Conservation (phyloP, 2,797 vertebrate genomes). For the Ctenopoma kingsleyae region DNA sequence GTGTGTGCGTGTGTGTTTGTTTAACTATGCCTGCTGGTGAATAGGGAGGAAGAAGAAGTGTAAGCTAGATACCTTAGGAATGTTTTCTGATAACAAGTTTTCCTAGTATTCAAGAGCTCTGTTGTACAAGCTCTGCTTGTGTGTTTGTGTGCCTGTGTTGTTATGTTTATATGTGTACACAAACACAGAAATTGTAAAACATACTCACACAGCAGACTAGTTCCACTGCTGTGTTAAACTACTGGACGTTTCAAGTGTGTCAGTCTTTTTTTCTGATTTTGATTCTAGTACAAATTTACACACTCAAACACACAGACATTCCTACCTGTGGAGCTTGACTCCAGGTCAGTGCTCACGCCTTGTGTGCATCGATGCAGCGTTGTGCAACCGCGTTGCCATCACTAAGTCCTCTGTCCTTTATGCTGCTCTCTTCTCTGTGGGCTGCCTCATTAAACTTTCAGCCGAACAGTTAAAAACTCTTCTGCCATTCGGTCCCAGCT, state of each 20-base stretch:
- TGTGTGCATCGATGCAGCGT: slow-evolving; percentile 33
- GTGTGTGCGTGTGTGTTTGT: slow-evolving; percentile 37
- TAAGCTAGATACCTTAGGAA: slow-evolving; percentile 63
- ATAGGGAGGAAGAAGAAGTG: slow-evolving; percentile 38
- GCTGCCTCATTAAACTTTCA: slow-evolving; percentile 74
- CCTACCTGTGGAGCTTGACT: slow-evolving; percentile 45
- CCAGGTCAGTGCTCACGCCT: slow-evolving; percentile 58
- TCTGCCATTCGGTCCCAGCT: slow-evolving; percentile 45
- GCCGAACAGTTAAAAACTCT: slow-evolving; percentile 63
- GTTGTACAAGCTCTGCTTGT: slow-evolving; percentile 31
- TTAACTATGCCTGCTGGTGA: slow-evolving; percentile 40
- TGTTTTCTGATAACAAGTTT: slow-evolving; percentile 70
- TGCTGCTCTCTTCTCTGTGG: slow-evolving; percentile 38
- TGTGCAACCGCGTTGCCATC: slow-evolving; percentile 47
- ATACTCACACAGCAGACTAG: background rate
- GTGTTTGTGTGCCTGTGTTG: slow-evolving; percentile 25
- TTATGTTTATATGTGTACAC: slow-evolving; percentile 22
- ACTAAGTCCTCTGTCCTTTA: slow-evolving; percentile 43
- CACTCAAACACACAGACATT: background rate
- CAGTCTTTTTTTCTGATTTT: background rate
- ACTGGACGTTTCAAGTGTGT: background rate
- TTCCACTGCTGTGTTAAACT: background rate
- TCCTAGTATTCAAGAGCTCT: slow-evolving; percentile 33
- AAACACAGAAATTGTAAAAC: slow-evolving; percentile 8
- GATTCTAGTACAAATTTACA: background rate